phyloP scores from a whole-genome alignment of 2,113 vertebrate species.

The Pelecanus crispus region DNA sequence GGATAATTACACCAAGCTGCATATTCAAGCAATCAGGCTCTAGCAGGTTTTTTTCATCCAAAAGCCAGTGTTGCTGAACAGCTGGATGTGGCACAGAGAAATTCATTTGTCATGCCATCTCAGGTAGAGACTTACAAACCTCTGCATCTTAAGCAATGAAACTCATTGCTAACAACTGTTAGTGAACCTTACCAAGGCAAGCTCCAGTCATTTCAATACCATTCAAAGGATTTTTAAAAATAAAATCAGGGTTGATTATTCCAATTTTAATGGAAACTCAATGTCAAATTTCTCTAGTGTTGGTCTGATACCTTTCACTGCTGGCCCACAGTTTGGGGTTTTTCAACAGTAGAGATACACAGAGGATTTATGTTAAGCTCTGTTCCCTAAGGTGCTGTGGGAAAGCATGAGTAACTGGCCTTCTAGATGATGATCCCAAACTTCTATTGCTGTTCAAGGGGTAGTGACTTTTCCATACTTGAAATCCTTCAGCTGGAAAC shows the following conservation, averaged over 20 bases:
- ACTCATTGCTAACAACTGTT: not conserved
- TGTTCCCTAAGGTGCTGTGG: not conserved
- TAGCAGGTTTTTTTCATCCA: not conserved
- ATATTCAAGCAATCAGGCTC: not conserved
- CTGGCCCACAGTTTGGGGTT: not conserved
- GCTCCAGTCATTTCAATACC: not conserved
- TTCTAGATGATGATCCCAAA: not conserved
- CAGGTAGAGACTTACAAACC: too few relatives aligned
- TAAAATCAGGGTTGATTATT: not conserved
- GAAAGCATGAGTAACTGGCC: not conserved
- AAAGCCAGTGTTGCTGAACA: not conserved
- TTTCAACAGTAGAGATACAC: not conserved
- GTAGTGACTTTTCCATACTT: not conserved
- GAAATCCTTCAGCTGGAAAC: not conserved
- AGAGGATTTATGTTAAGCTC: not conserved
- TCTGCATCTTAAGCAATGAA: not conserved
- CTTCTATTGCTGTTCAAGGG: not conserved
- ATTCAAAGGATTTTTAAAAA: not conserved
- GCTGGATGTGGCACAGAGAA: not conserved
- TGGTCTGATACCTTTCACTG: not conserved
- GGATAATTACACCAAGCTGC: not conserved
- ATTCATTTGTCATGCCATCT: not conserved
- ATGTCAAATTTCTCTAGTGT: not conserved
- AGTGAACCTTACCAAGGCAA: not conserved
- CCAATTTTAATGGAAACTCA: not conserved